Conservation (phyloP, 2,113 vertebrate species). For the Epinephelus lanceolatus region DNA sequence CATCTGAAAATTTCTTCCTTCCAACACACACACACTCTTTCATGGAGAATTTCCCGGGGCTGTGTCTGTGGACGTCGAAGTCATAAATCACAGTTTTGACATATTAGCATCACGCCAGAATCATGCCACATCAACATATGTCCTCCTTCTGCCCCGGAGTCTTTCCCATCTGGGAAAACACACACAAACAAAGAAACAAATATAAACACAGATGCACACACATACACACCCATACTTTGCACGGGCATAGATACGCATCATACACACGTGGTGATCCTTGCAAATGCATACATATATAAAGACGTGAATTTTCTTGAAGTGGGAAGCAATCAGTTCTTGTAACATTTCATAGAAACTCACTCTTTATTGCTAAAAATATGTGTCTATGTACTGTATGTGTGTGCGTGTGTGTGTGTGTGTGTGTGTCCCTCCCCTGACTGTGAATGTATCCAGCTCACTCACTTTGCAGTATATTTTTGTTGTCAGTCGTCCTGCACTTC, state of each 20-base stretch:
- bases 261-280: neutral
- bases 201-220: slow-evolving; percentile 16
- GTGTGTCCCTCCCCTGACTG: neutral
- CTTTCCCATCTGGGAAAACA: slow-evolving; percentile 66
- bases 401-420: no score
- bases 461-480: slow-evolving; percentile 13
- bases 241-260: neutral
- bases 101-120: slow-evolving; percentile 65
- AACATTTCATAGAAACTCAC: neutral
- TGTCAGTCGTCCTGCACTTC: slow-evolving; percentile 16
- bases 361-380: neutral
- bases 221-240: neutral
- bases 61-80: slow-evolving; percentile 40
- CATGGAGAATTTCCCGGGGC: slow-evolving; percentile 6
- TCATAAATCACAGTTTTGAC: slow-evolving; percentile 79
- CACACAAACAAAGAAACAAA: slow-evolving; percentile 30
- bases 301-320: neutral
- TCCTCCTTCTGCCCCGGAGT: slow-evolving; percentile 56
- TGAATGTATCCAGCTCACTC: neutral
- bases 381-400: neutral
- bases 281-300: neutral
- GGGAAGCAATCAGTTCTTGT: neutral
- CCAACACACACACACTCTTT: neutral
- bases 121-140: slow-evolving; percentile 78
- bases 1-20: neutral